These are phyloP conservation scores for Picus viridis DNA, from an alignment of 2,797 vertebrate genomes.

Conservation along the genomic window DNA sequence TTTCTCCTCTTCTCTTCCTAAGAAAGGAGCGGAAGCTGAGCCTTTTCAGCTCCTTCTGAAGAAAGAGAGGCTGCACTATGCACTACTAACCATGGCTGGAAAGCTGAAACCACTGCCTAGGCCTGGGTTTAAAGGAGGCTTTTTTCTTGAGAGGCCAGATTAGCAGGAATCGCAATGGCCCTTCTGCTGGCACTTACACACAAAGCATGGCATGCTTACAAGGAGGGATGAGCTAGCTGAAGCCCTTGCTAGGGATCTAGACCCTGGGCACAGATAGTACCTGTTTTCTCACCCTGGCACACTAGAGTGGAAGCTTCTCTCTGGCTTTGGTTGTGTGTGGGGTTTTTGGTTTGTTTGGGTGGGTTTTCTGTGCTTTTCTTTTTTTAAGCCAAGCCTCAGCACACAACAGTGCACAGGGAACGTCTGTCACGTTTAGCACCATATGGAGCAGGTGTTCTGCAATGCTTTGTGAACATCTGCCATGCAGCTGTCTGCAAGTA, in stretches of 20 bases:
- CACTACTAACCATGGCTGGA: neutral
- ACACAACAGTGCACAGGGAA: neutral
- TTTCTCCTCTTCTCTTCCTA: neutral
- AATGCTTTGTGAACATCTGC: neutral
- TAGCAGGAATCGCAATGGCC: neutral
- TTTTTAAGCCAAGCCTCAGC: neutral
- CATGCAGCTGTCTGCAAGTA: neutral
- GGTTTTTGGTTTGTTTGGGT: no score
- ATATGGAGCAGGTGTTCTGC: neutral
- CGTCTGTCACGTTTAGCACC: neutral
- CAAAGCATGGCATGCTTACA: neutral
- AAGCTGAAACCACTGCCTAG: neutral
- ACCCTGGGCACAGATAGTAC: neutral
- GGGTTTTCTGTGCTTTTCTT: no score
- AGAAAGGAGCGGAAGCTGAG: slow-evolving; percentile 34
- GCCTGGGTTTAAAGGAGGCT: neutral
- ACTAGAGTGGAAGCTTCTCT: neutral
- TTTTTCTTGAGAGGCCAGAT: neutral
- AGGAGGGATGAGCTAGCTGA: neutral
- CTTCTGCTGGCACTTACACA: neutral
- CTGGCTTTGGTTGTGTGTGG: no score
- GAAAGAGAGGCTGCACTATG: neutral
- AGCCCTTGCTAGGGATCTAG: neutral
- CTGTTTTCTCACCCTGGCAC: neutral
- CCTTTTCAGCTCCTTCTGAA: slow-evolving; percentile 27